Conservation (phyloP, 2,888 invertebrate species). For the Perizoma flavofasciatum region DNA sequence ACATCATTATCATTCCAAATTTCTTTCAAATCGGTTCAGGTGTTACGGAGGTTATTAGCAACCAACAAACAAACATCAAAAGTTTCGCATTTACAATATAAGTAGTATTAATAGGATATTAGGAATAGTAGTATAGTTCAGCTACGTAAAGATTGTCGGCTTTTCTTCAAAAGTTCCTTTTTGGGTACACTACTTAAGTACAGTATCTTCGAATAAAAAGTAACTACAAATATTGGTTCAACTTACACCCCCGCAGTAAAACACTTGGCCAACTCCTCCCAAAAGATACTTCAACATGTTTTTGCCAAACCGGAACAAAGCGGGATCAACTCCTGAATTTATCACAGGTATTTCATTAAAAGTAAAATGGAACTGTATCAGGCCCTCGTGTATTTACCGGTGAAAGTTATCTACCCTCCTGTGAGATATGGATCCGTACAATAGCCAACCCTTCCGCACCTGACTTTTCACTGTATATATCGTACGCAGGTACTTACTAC, state of each 20-base stretch:
- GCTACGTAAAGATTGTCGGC: no score
- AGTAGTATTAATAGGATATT: no score
- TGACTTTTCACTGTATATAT: constrained; percentile 42
- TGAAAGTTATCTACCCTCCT: constrained; percentile 55
- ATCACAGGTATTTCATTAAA: constrained; percentile 49
- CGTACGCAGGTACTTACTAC: constrained; percentile 9
- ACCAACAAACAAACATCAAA: no score
- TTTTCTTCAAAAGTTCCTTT: no score
- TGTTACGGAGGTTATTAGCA: no score
- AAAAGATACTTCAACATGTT: constrained; percentile 11
- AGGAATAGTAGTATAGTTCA: no score
- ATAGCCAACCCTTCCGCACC: constrained; percentile 50
- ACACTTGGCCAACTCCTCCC: constrained; percentile 6
- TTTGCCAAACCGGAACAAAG: constrained; percentile 29
- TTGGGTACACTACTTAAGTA: no score
- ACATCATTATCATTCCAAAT: no score
- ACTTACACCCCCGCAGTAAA: constrained; percentile 4
- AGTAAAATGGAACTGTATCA: constrained; percentile 43
- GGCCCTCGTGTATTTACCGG: constrained; percentile 53
- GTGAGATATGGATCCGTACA: constrained; percentile 57
- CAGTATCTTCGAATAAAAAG: neutral
- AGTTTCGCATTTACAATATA: no score
- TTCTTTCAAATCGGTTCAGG: no score
- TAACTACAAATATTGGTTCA: neutral
- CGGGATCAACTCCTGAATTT: constrained; percentile 38